Base-by-base conservation (phyloP, 2,797 vertebrate genomes). In the Carduelis carduelis region DNA sequence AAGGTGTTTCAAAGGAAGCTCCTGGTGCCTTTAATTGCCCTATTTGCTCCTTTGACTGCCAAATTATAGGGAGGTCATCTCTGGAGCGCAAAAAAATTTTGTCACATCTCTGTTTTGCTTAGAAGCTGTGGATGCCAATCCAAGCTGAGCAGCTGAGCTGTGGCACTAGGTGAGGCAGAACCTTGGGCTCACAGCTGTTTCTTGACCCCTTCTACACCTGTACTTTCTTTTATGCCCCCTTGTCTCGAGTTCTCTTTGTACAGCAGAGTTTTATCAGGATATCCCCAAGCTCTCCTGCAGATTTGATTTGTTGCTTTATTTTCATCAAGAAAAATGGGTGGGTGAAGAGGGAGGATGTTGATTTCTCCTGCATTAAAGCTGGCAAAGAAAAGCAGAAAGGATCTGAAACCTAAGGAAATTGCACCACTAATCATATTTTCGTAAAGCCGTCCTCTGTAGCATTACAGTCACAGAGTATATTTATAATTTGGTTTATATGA, bases 401-500 rank as follows among this genome's bases (percentile, higher is more conserved):
- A 88, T 79, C 76, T 87, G 95, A 97, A 97, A 96, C 80, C 89
- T 79, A 50, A 96, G 95, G 95, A 97, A 97, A 97, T 96, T 97
- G 92, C 90, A 90, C 94, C 85, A 95, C 97, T 97, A 97, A 97
- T 97, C 96, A 96, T 87, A 95, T 92, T 97, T 97, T 96, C 8
- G 30, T 91, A 97, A 97, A 97, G 96, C 94, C 52, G 80, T 92
- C 95, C 96, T 97, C 84, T 84, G 83, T 95, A 96, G 81, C 94
- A 95, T 97, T 98, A 96, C 94, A 97, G 97, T 97, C 97, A 95
- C 95, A 97, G 95, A 96, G 89, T 92, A 92, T 97, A 97, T 98
- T 97, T 97, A 97, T 97, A 97, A 97, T 97, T 95, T 92, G 87
- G 96, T 97, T 98, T 97, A 97, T 96, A 95, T 95, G 97, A 97